Evolutionary conservation across 2,797 vertebrate genomes (phyloP), one percentile per base, ranked within the genome.

Genomic region (Halcyon smyrnensis): DNA sequence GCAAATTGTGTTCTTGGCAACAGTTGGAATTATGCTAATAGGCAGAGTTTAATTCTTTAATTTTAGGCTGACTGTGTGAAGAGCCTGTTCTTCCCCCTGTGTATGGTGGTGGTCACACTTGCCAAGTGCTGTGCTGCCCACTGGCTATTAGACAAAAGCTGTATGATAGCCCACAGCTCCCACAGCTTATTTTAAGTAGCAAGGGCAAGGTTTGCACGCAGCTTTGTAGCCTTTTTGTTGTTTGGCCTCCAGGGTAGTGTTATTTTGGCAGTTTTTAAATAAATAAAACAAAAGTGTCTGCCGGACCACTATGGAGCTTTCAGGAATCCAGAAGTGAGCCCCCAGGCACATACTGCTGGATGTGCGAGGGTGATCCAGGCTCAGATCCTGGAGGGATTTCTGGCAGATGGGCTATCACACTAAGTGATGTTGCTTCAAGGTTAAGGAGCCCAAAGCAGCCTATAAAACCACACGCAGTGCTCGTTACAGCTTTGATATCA

Each of bases 51-150:
- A 89, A 43, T 54, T 81, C 27, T 85, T 51, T 41, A 37, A 43
- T 71, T 81, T 90, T 71, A 48, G 30, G 23, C 41, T 89, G 64
- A 16, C 46, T 85, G 45, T 77, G 41, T 83, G 8, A 36, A 79
- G 70, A 62, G 15, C 28, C 21, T 13, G 1, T 90, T 92, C 27
- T 32, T 81, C 24, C 39, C 6, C 24, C 20, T 32, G 23, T 57
- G 10, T n/a, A 3, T 24, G 63, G 3, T 60, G 43, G n/a, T 51
- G 28, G 75, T 54, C 60, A 30, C 0, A 0, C 41, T 84, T 57
- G 5, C 19, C 18, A 36, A n/a, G 37, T 63, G n/a, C 43, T 71
- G 41, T 82, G 57, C 65, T 93, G 60, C n/a, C 36, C 0, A 0
- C 53, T 84, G 0, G 2, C 43, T 90, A 48, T 28, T 41, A 39